Base-by-base conservation (phyloP, 2,797 vertebrate genomes). In the Natrix natrix region DNA sequence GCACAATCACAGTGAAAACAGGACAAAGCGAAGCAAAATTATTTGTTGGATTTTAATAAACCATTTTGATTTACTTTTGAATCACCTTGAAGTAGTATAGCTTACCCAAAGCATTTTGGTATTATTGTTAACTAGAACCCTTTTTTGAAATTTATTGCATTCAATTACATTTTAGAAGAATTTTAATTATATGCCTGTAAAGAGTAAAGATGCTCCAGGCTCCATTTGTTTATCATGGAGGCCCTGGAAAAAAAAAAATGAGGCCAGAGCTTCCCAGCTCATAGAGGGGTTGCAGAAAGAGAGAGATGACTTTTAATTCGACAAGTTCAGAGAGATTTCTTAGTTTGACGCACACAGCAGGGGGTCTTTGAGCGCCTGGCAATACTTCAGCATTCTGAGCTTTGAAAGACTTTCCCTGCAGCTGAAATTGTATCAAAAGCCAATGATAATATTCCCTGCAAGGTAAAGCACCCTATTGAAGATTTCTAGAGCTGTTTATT, bases 321-420 rank as follows among this genome's bases (percentile, higher is more conserved):
- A 98, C 98, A 98, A 98, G 98, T 98, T 98, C 98, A 98, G 98
- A 98, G 98, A 99, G 98, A 99, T 98, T 98, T 98, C 98, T 98
- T 98, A 98, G 98, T 99, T 98, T 99, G 98, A 99, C 98, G 98
- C 94, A 90, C 98, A 96, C 98, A 96, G 98, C 98, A 97, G 98
- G 99, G 98, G 98, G 98, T 98, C 98, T 99, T 99, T 99, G 98
- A 99, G 98, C 96, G 97, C 96, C 95, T 97, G 98, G 98, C 98
- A 97, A 97, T 98, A 98, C 98, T 98, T 98, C 98, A 97, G 98
- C 98, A 97, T 98, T 98, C 96, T 96, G 96, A 97, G 98, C 99
- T 99, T 99, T 99, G 99, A 99, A 99, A 98, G 97, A 98, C 98
- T 98, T 98, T 98, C 98, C 98, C 98, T 98, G 98, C 98, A 99